A percentile compares a stretch with the other conserved stretches of the same genome.
These are phyloP conservation scores for Drosophila elegans DNA, from an alignment of 1,140 invertebrate genomes.

Conservation along the genomic window DNA sequence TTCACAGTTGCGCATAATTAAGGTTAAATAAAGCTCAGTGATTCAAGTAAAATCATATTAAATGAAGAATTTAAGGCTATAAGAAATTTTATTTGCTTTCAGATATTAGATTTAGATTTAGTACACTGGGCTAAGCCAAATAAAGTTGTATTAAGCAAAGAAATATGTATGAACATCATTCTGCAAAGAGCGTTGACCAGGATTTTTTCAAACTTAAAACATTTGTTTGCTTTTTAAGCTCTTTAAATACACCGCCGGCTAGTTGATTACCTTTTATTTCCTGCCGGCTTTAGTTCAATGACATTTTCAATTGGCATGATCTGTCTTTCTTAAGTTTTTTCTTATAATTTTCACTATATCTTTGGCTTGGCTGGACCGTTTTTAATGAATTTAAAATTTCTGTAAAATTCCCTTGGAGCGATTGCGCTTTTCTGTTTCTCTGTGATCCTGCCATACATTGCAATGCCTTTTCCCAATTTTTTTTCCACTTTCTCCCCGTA, in stretches of 20 bases:
- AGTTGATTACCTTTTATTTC: neutral
- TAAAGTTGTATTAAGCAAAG: too few relatives aligned
- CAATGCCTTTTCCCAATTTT: neutral
- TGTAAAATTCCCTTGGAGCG: slow-evolving; percentile 44
- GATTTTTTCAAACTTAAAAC: neutral
- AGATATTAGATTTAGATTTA: too few relatives aligned
- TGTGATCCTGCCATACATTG: slow-evolving; percentile 10
- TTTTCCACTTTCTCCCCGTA: neutral
- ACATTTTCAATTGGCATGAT: neutral
- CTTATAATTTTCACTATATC: neutral
- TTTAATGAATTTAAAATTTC: slow-evolving; percentile 54
- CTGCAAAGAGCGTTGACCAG: too few relatives aligned
- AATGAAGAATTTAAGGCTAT: neutral
- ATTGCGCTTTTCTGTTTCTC: slow-evolving; percentile 15
- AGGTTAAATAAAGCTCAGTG: neutral
- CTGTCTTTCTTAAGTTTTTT: neutral
- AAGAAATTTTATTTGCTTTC: neutral
- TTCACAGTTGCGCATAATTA: slow-evolving; percentile 15
- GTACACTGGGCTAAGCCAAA: too few relatives aligned
- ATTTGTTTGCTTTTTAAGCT: neutral
- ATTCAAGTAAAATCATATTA: neutral
- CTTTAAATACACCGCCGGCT: neutral
- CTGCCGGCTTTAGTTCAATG: slow-evolving; percentile 1
- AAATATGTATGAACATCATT: neutral
- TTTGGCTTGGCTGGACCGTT: slow-evolving; percentile 12